Evolutionary conservation across 2,888 invertebrate species (phyloP), one percentile per base, ranked within the genome.

Genomic region (Diarsia rubi): DNA sequence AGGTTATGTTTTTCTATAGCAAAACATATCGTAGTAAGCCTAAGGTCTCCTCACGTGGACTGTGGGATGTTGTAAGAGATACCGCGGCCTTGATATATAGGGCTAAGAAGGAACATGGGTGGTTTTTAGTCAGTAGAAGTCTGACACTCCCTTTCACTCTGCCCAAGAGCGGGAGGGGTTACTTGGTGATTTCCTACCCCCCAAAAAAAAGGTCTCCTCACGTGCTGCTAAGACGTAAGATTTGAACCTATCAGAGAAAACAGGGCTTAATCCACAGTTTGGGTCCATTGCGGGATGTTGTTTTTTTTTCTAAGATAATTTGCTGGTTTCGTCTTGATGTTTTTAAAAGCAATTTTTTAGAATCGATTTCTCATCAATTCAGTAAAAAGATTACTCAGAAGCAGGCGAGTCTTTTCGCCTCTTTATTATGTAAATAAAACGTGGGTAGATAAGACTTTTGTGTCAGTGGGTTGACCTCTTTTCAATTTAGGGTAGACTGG

Each of bases 341-440:
- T 31, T 57, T 19, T 57, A 1, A 57, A 9, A 57, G 27, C 19
- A 59, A 5, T 59, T 31, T 59, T 59, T 19, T 59, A 59, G 19
- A 57, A 57, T 57, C 27, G 52, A 52, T 69, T 45, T 42, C 12
- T 21, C 19, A 64, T 49, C 42, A 52, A 45, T 66, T 81, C 19
- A 64, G 63, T 24, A 47, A 47, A 24, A 11, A 31, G 19, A 44
- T 44, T 59, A 52, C 64, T 24, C 24, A n/a, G 21, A 47, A 52
- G 19, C 47, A 52, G 27, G 19, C 52, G 49, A 27, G 49, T 78
- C n/a, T 52, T 44, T 69, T 67, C 14, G 21, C 24, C 16, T 68
- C 45, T 82, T 59, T 79, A 74, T 71, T 63, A 69, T 75, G 75
- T 60, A 71, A 83, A 83, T 80, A 69, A 60, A 54, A 44, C 62